Evolutionary conservation across 2,888 invertebrate genomes (phyloP).

Genomic region (Callimorpha dominula): DNA sequence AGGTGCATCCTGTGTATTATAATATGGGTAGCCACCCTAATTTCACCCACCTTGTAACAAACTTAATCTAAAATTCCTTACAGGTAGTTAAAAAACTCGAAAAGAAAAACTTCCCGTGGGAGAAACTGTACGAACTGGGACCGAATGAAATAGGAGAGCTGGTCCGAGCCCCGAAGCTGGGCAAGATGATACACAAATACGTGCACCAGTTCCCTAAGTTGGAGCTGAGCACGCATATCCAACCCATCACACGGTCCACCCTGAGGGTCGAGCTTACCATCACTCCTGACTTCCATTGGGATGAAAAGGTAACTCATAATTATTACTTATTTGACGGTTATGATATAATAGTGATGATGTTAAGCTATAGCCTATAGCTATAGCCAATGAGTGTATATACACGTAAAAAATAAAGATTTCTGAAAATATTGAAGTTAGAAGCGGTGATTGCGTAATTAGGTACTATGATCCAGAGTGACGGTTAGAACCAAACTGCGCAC

Average conservation of each 20-base stretch:
- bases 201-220: constrained; percentile 99
- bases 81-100: constrained; percentile 96
- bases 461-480: too few relatives aligned
- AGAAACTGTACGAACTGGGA: constrained; percentile 97
- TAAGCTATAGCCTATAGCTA: too few relatives aligned
- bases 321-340: too few relatives aligned
- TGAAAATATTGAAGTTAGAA: too few relatives aligned
- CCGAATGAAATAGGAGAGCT: constrained; percentile 99
- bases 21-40: too few relatives aligned
- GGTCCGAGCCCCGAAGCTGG: constrained; percentile 93
- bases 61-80: background rate
- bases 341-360: too few relatives aligned
- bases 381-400: too few relatives aligned
- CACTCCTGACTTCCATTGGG: constrained; percentile 99
- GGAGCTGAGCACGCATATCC: constrained; percentile 98
- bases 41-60: too few relatives aligned
- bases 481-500: too few relatives aligned
- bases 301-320: constrained; percentile 91
- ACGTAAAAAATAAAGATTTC: too few relatives aligned
- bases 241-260: constrained; percentile 98
- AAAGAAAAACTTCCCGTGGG: constrained; percentile 98
- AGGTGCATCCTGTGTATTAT: too few relatives aligned
- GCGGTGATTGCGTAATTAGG: too few relatives aligned
- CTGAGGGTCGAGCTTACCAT: constrained; percentile 98
- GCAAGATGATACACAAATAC: constrained; percentile 98